Evolutionary conservation across 2,113 vertebrate genomes (phyloP), one percentile per base, ranked within the genome.

Genomic region (Chunga burmeisteri): DNA sequence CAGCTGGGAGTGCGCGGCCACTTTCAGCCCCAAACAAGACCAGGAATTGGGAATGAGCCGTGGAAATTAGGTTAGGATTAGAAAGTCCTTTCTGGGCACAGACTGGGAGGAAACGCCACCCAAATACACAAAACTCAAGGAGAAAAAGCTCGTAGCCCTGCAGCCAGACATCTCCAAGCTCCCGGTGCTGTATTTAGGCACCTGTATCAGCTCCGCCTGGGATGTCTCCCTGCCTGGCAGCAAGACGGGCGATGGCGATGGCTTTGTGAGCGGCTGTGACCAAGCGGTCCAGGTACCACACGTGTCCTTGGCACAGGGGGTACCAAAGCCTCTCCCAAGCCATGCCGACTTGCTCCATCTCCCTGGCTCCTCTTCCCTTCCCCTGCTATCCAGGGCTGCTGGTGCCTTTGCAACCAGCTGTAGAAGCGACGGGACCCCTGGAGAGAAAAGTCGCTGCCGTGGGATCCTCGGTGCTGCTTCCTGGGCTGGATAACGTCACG

Each of bases 381-480:
- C 42, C 27, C 50, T 30, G 11, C 42, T 44, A 10, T 1, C 53
- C 75, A 97, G 96, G 85, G 74, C 79, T 93, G 74, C 79, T 92
- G 71, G 1, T 44, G 70, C 71, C 4, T 3, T 6, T 82, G 27
- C 56, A 20, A n/a, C 4, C 1, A 6, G 70, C 88, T 52, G 71
- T 19, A 22, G 75, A 5, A 46, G 53, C 25, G 3, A 6, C 3
- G 0, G 44, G 18, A 38, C 16, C 46, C 6, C 19, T 36, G 6
- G 11, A 44, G 66, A 86, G 14, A 3, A 78, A 66, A 87, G 32
- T 13, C 1, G 0, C n/a, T 0, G 40, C 93, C 2, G 83, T 78
- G 91, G 96, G 95, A 11, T 95, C 95, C 59, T 87, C 77, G 0
- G 86, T 96, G 86, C 94, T 96, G 91, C 93, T 97, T 36, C 83